Evolutionary conservation across 92 coral and sea anemone genomes (phyloP).

Genomic region (Epizoanthus stellaris): DNA sequence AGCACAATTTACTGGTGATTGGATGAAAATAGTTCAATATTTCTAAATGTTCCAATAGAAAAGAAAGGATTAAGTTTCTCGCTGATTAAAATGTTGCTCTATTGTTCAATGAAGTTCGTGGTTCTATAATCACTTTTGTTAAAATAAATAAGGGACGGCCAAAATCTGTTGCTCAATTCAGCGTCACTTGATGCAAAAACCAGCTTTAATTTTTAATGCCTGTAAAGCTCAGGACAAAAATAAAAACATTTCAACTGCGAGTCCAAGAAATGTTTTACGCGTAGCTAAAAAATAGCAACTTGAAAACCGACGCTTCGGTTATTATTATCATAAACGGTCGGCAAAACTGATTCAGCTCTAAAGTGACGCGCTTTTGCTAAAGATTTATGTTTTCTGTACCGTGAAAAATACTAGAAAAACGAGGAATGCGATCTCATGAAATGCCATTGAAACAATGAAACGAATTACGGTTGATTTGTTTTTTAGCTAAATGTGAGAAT

Average conservation of each 20-base stretch:
- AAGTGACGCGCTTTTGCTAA: neutral
- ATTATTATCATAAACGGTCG: neutral
- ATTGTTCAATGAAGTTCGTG: neutral
- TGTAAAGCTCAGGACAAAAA: too few species aligned
- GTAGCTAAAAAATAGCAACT: too few species aligned
- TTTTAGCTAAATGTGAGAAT: neutral
- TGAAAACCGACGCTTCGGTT: too few species aligned
- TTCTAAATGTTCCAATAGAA: too few species aligned
- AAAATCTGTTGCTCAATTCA: conserved; percentile 4
- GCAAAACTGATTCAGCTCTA: neutral
- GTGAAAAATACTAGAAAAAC: neutral
- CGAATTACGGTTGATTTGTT: conserved; percentile 3
- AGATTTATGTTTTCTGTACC: conserved; percentile 6
- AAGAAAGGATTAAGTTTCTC: too few species aligned
- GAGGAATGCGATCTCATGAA: neutral
- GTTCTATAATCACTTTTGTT: neutral
- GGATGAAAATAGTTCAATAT: too few species aligned
- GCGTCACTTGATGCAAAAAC: neutral
- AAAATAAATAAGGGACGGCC: neutral
- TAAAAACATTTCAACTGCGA: too few species aligned
- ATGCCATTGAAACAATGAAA: neutral
- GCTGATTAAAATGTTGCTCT: too few species aligned
- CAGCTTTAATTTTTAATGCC: neutral
- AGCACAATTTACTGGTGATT: too few species aligned
- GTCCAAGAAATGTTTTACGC: too few species aligned